A percentile compares a stretch with the other conserved stretches of the same genome.
Conservation (phyloP, 2,113 vertebrate species). For the Bungarus multicinctus region DNA sequence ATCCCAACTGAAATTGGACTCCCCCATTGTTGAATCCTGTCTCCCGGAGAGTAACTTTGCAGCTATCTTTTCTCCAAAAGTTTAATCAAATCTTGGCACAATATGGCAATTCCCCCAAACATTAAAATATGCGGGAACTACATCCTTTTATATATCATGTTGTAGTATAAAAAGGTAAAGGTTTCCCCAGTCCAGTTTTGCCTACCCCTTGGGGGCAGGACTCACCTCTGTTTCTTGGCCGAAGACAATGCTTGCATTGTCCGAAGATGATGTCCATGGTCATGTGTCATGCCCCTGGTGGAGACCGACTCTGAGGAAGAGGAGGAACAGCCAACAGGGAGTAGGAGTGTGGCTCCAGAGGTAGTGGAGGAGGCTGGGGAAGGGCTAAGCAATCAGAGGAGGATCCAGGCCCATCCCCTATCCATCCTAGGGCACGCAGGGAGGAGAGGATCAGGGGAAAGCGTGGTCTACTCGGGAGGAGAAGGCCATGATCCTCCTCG, state of each 20-base stretch:
- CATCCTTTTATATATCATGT: slow-evolving; percentile 61
- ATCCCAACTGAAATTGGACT: slow-evolving; percentile 52
- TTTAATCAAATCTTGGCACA: not conserved
- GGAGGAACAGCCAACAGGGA: too few relatives aligned
- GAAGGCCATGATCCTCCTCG: too few relatives aligned
- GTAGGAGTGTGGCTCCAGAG: too few relatives aligned
- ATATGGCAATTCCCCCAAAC: not conserved
- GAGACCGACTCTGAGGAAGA: too few relatives aligned
- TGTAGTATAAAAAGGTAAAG: not conserved
- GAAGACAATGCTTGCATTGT: not conserved
- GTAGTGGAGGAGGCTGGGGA: too few relatives aligned
- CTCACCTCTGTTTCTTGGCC: not conserved
- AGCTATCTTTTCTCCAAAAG: slow-evolving; percentile 61
- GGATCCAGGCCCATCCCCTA: too few relatives aligned
- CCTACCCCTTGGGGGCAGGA: too few relatives aligned
- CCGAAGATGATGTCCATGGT: not conserved
- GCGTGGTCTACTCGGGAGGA: too few relatives aligned
- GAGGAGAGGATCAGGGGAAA: too few relatives aligned
- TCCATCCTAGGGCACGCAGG: too few relatives aligned
- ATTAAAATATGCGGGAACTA: slow-evolving; percentile 66
- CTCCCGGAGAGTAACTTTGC: slow-evolving; percentile 58
- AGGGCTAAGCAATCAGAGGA: too few relatives aligned
- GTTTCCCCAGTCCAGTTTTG: not conserved
- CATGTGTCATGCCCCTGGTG: too few relatives aligned
- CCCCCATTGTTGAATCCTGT: slow-evolving; percentile 59